Conservation (phyloP, 2,797 vertebrate genomes). For the Sus cebifrons region DNA sequence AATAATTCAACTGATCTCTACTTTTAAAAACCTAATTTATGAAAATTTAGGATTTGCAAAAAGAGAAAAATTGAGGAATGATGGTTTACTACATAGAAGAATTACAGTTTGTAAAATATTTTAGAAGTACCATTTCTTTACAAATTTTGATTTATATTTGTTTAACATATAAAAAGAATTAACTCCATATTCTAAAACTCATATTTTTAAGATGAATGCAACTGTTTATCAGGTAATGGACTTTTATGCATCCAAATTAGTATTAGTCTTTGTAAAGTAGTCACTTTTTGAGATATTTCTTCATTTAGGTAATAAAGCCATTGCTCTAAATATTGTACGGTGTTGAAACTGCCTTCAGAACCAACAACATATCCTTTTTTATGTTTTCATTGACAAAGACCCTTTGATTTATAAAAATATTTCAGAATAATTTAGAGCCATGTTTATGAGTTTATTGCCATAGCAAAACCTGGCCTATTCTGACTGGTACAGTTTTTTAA, state of each 20-base stretch:
- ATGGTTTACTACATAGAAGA: not conserved
- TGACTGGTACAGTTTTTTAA: not conserved
- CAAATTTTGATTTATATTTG: slow-evolving; percentile 23
- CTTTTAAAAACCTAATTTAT: slow-evolving; percentile 4
- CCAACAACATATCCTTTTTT: not conserved
- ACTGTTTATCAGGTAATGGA: not conserved
- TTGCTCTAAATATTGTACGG: slow-evolving; percentile 9
- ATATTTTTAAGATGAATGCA: slow-evolving; percentile 26
- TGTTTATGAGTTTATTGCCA: not conserved
- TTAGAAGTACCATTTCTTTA: slow-evolving; percentile 28
- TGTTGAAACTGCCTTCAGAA: not conserved
- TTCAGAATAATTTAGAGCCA: slow-evolving; percentile 21
- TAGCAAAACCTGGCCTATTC: not conserved
- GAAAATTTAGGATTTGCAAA: slow-evolving; percentile 42
- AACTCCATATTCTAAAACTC: slow-evolving; percentile 26
- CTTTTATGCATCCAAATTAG: not conserved
- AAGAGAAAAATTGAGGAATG: slow-evolving; percentile 28
- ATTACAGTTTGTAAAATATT: slow-evolving; percentile 25
- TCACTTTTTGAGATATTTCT: slow-evolving; percentile 22
- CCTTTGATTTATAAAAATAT: not conserved
- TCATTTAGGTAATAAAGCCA: not conserved
- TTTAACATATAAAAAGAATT: slow-evolving; percentile 41
- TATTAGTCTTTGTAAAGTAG: slow-evolving; percentile 44
- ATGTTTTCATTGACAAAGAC: slow-evolving; percentile 8
- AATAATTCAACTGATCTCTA: slow-evolving; percentile 14